phyloP scores from a whole-genome alignment of 2,888 invertebrate species.

The Cryptocephalus moraei region DNA sequence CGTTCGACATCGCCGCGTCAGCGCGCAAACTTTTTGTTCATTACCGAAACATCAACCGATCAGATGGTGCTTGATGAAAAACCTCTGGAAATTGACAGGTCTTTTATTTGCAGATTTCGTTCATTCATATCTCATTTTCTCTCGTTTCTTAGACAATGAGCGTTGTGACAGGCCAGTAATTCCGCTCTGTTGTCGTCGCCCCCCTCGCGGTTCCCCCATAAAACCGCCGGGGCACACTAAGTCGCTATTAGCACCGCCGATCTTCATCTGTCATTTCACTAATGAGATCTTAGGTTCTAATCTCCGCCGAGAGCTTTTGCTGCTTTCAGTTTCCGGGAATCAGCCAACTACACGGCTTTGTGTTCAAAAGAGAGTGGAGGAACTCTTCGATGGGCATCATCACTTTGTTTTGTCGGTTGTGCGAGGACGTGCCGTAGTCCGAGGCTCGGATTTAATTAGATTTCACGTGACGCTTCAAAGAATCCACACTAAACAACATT shows the following conservation, averaged over 20 bases:
- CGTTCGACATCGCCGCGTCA: background rate
- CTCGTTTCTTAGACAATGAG: conserved; percentile 2
- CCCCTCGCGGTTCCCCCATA: background rate
- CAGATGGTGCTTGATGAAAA: conserved; percentile 35
- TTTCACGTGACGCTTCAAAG: too few species aligned
- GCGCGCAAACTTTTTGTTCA: background rate
- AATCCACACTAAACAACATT: too few species aligned
- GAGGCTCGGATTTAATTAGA: too few species aligned
- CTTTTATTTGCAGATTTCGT: conserved; percentile 38
- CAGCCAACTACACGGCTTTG: conserved; percentile 7
- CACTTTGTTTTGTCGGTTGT: too few species aligned
- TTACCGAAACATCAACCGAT: background rate
- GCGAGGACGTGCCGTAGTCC: too few species aligned
- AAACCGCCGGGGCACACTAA: background rate
- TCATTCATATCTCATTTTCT: background rate
- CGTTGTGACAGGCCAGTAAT: conserved; percentile 35
- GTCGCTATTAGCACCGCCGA: conserved; percentile 20
- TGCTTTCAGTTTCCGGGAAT: conserved; percentile 10
- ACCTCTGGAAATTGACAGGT: conserved; percentile 39
- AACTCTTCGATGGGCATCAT: too few species aligned
- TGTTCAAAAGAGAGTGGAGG: background rate
- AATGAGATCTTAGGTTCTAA: conserved; percentile 34
- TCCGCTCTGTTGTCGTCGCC: conserved; percentile 11
- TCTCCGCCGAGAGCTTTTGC: conserved; percentile 18
- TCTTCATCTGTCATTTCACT: conserved; percentile 36